phyloP scores from a whole-genome alignment of 53 echinoderm and acorn worm genomes.

The Luidia sarsii region DNA sequence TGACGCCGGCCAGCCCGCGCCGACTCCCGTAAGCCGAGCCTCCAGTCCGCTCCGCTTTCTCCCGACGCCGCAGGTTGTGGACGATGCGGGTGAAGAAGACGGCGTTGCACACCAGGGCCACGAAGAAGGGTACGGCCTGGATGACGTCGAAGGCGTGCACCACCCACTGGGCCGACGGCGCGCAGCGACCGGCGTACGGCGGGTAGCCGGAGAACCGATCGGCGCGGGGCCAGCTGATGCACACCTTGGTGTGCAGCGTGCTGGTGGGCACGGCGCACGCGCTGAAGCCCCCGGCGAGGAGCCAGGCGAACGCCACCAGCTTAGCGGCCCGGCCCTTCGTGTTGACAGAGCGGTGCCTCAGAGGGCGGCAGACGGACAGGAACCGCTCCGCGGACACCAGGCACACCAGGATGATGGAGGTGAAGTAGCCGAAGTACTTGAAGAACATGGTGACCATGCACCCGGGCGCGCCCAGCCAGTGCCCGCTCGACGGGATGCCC shows the following conservation, averaged over 20 bases:
- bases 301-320: slow-evolving; percentile 40
- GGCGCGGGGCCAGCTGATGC: slow-evolving; percentile 33
- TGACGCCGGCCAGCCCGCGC: background rate
- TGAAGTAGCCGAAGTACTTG: slow-evolving; percentile 33
- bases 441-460: slow-evolving; percentile 24
- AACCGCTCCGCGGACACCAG: slow-evolving; percentile 46
- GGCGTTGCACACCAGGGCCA: slow-evolving; percentile 35
- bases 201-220: background rate
- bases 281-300: slow-evolving; percentile 10
- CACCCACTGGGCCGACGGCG: background rate
- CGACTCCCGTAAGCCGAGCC: background rate
- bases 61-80: slow-evolving; percentile 26
- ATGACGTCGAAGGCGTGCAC: slow-evolving; percentile 10
- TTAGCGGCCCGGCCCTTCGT: slow-evolving; percentile 30
- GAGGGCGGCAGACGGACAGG: slow-evolving; percentile 50
- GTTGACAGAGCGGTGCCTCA: slow-evolving; percentile 36
- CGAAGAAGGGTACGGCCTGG: slow-evolving; percentile 34
- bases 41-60: background rate
- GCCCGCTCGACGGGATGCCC: background rate
- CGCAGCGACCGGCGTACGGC: background rate
- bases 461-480: background rate
- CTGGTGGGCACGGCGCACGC: slow-evolving; percentile 18
- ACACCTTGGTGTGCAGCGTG: background rate
- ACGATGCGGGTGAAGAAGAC: slow-evolving; percentile 39
- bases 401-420: slow-evolving; percentile 39